Evolutionary conservation across 1,140 invertebrate genomes (phyloP).

Genomic region (Archivesica marissinica): DNA sequence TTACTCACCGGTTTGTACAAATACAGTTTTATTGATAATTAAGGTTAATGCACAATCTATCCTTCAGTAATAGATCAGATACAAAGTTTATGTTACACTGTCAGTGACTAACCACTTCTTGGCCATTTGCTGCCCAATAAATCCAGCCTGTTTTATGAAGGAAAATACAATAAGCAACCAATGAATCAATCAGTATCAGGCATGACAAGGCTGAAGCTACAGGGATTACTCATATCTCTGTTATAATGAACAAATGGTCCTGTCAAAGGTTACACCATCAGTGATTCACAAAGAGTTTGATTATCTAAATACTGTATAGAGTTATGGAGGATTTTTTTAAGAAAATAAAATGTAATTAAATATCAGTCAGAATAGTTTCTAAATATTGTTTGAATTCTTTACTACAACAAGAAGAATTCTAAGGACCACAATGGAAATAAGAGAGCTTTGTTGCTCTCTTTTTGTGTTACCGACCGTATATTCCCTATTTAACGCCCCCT

Average conservation of each 20-base stretch:
- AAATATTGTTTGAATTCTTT: too few relatives aligned
- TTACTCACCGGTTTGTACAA: background rate
- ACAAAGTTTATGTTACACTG: background rate
- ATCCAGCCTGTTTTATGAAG: slow-evolving; percentile 24
- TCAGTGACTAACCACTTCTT: background rate
- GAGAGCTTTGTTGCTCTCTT: too few relatives aligned
- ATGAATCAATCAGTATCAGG: slow-evolving; percentile 8
- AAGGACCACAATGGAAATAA: too few relatives aligned
- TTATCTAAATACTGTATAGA: too few relatives aligned
- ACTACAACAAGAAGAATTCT: too few relatives aligned
- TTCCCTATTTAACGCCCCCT: too few relatives aligned
- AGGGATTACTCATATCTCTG: slow-evolving; percentile 9
- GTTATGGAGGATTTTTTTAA: too few relatives aligned
- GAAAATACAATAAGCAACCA: background rate
- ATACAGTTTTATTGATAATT: background rate
- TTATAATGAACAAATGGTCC: background rate
- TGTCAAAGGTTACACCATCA: slow-evolving; percentile 24
- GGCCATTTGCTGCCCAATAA: background rate
- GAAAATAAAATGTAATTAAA: too few relatives aligned
- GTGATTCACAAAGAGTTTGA: slow-evolving; percentile 14
- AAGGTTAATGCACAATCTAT: background rate
- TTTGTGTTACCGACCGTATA: too few relatives aligned
- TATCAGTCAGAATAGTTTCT: too few relatives aligned
- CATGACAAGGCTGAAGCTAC: background rate
- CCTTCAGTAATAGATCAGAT: background rate